Evolutionary conservation across 2,113 vertebrate species (phyloP).

Genomic region (Trogon surrucura): DNA sequence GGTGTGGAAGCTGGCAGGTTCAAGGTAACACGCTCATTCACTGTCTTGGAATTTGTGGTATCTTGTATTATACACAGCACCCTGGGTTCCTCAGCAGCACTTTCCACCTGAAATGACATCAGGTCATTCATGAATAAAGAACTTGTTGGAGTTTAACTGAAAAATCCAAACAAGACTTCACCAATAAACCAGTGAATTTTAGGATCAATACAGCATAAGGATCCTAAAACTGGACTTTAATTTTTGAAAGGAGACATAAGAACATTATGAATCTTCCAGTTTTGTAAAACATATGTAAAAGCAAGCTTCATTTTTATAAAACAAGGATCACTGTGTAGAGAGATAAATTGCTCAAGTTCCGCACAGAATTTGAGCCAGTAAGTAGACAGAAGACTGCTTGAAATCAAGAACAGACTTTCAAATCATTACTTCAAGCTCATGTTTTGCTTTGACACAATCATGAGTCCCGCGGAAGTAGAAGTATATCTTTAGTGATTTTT

Average conservation of each 20-base stretch:
- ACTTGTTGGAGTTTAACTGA: background rate
- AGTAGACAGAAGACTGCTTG: background rate
- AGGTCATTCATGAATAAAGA: background rate
- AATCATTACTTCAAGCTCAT: background rate
- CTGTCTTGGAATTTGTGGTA: constrained; percentile 90
- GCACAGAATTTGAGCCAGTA: background rate
- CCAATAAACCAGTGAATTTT: background rate
- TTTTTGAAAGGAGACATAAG: background rate
- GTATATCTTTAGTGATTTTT: background rate
- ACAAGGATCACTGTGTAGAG: background rate
- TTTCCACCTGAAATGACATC: constrained; percentile 86
- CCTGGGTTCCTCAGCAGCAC: constrained; percentile 95
- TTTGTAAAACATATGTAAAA: background rate
- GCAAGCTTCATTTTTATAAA: background rate
- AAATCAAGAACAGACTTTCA: background rate
- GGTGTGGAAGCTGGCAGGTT: constrained; percentile 95
- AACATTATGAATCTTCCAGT: background rate
- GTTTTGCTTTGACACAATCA: background rate
- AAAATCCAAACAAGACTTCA: background rate
- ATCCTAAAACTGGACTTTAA: background rate
- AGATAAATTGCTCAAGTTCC: background rate
- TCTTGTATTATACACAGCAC: constrained; percentile 98
- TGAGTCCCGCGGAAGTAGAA: background rate
- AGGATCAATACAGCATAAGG: background rate
- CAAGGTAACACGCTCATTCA: constrained; percentile 90